Conservation (phyloP, 2,888 invertebrate species). For the Drosophila atripex region DNA sequence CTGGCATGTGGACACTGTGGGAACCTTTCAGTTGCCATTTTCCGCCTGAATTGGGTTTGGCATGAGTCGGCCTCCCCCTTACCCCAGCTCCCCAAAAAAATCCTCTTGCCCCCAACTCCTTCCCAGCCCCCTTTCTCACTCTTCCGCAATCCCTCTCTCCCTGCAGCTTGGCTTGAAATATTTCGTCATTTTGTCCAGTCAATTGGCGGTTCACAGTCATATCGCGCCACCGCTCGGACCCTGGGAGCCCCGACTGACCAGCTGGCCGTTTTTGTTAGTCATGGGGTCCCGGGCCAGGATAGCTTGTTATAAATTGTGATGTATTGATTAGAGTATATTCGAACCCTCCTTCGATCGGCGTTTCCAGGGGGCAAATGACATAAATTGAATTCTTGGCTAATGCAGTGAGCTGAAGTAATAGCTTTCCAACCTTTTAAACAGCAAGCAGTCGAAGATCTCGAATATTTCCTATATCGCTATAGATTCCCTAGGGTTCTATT, state of each 20-base stretch:
- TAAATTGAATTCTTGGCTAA: conserved; percentile 7
- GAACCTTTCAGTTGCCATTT: conserved; percentile 43
- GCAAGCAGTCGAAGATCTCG: too few species aligned
- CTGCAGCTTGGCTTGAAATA: conserved; percentile 51
- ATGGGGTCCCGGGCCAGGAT: conserved; percentile 25
- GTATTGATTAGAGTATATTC: conserved; percentile 42
- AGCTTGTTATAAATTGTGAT: conserved; percentile 39
- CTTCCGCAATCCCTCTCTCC: conserved; percentile 4
- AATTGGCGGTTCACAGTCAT: conserved; percentile 48
- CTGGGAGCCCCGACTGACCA: conserved; percentile 20
- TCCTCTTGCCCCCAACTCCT: neutral
- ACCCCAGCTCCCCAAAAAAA: neutral
- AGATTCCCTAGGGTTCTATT: conserved; percentile 10
- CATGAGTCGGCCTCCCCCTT: neutral
- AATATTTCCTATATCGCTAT: neutral
- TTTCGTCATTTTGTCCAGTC: conserved; percentile 61
- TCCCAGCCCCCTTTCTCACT: neutral
- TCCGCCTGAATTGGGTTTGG: conserved; percentile 34
- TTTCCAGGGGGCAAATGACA: conserved; percentile 1
- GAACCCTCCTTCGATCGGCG: neutral
- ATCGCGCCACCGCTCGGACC: conserved; percentile 15
- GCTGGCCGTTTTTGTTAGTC: conserved; percentile 43
- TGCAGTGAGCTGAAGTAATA: conserved; percentile 3
- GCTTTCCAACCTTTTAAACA: too few species aligned
- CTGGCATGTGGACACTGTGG: conserved; percentile 47